Evolutionary conservation across 2,888 invertebrate species (phyloP).

Genomic region (Oasisia sp.): DNA sequence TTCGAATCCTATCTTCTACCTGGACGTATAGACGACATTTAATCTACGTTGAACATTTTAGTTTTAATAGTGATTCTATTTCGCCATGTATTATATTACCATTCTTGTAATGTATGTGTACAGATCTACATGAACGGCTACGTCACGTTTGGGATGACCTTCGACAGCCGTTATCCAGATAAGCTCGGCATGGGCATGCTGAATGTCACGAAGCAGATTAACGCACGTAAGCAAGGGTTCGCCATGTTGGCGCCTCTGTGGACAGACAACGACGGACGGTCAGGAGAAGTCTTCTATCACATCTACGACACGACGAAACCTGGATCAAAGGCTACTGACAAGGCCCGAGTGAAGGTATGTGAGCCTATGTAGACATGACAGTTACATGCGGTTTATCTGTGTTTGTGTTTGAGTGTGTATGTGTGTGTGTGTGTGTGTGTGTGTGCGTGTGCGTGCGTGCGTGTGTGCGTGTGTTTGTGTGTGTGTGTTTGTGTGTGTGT

Average conservation of each 20-base stretch:
- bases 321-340: neutral
- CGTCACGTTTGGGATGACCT: neutral
- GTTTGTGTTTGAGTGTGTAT: neutral
- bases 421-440: neutral
- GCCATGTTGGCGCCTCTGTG: conserved; percentile 6
- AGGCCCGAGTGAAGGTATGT: neutral
- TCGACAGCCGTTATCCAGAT: neutral
- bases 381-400: too few species aligned
- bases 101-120: neutral
- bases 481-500: too few species aligned
- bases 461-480: too few species aligned
- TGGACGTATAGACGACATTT: too few species aligned
- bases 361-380: neutral
- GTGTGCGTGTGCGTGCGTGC: neutral
- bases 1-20: too few species aligned
- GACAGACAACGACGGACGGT: neutral
- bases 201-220: neutral
- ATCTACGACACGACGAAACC: neutral
- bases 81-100: too few species aligned
- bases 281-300: neutral
- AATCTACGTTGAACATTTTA: too few species aligned
- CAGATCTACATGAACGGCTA: neutral
- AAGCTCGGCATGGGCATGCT: neutral
- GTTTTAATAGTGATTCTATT: too few species aligned
- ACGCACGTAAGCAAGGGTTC: neutral